Evolutionary conservation across 2,113 vertebrate genomes (phyloP).

Genomic region (Zosterops lateralis): DNA sequence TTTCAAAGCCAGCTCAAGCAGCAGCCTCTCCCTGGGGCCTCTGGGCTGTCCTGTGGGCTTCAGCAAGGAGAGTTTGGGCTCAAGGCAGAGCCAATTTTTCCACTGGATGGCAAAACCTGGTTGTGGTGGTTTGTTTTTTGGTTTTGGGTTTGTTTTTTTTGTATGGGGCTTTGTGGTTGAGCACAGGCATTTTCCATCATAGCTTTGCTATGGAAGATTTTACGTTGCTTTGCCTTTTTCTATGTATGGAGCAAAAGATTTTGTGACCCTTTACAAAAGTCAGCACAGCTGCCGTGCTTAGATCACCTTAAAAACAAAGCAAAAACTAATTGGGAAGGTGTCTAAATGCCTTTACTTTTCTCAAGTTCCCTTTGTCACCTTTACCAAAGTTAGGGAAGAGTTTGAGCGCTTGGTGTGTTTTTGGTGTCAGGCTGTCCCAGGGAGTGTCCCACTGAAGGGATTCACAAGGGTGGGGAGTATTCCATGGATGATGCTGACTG

Average conservation of each 20-base stretch:
- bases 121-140: neutral
- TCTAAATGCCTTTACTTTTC: neutral
- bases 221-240: neutral
- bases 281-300: neutral
- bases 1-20: neutral
- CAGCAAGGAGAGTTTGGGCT: neutral
- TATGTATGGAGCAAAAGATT: rapidly evolving
- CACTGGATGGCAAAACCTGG: neutral
- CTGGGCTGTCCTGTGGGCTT: neutral
- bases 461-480: neutral
- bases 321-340: neutral
- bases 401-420: neutral
- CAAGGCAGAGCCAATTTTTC: neutral
- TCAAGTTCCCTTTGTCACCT: neutral
- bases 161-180: neutral
- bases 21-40: neutral
- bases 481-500: neutral
- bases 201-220: neutral
- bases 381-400: neutral
- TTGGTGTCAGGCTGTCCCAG: neutral
- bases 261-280: neutral
- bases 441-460: neutral
- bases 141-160: neutral
- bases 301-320: neutral
- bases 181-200: neutral